Conservation (phyloP, 2,797 vertebrate species). For the Diceros bicornis region DNA sequence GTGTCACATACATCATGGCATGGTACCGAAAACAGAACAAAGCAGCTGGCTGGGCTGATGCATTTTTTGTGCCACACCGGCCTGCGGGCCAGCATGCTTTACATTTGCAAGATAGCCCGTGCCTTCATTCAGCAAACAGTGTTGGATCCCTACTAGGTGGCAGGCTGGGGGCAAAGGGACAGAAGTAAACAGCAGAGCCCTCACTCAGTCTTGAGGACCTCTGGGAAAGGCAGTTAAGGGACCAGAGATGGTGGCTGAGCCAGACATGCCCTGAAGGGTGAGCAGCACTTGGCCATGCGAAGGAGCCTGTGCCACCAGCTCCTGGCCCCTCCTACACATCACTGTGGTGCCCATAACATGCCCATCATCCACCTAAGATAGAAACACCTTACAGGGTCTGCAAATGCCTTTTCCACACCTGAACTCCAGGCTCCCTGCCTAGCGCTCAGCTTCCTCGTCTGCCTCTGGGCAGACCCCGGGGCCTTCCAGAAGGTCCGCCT, state of each 20-base stretch:
- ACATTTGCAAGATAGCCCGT: accelerated
- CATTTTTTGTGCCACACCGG: accelerated
- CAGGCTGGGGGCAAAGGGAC: not conserved
- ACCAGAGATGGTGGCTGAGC: not conserved
- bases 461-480: not conserved
- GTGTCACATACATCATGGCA: not conserved
- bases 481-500: not conserved
- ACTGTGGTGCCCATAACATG: not conserved
- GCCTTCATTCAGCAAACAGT: not conserved
- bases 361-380: not conserved
- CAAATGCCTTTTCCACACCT: not conserved
- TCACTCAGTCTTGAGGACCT: not conserved
- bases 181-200: not conserved
- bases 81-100: accelerated
- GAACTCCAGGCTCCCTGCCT: not conserved
- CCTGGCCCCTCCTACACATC: not conserved
- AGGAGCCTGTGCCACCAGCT: not conserved
- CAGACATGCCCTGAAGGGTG: not conserved
- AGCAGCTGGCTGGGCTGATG: accelerated
- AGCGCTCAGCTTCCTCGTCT: not conserved
- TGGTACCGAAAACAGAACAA: not conserved
- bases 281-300: not conserved
- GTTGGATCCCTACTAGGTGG: not conserved
- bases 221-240: not conserved
- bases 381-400: not conserved